Evolutionary conservation across 2,888 invertebrate genomes (phyloP), one percentile per base, ranked within the genome.

Genomic region (Morpho achilles): DNA sequence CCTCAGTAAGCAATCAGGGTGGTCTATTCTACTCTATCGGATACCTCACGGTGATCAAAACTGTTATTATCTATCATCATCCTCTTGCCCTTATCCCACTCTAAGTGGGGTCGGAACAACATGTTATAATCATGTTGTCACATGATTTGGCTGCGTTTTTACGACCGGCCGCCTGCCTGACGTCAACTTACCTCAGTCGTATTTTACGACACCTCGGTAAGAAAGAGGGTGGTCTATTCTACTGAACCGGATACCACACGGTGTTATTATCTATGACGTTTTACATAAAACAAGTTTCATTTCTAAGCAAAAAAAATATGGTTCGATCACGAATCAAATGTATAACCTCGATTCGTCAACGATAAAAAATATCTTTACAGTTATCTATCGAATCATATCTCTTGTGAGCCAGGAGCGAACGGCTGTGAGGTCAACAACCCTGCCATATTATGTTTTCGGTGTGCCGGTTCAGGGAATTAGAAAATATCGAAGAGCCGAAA

Each of bases 331-430:
- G 77, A 82, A 80, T 82, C 77, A 80, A 84, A 82, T 74, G 76
- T 75, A 78, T 79, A 83, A 80, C 81, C 80, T 72, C 79, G 75
- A 80, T 84, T 76, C 78, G 67, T 69, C 52, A 63, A 75, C 72
- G 76, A 85, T 83, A 87, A 84, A 85, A 82, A 84, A 80, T 81
- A 73, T 79, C 70, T 79, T 77, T 79, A 89, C 88, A 87, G 89
- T 87, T 89, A 89, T 83, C 82, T 87, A 87, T 87, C 84, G 79
- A 85, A 87, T 83, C 82, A 83, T 84, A 86, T 82, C 76, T 79
- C 75, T 76, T 77, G 77, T 80, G 77, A 69, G 77, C 79, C 79
- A 82, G 80, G 82, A 79, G 78, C 75, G 77, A 76, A 71, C 54
- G 60, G 60, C 58, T 53, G 67, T 45, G 70, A 61, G 86, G 78